Evolutionary conservation across 1,140 invertebrate genomes (phyloP).

Genomic region (Plutomurus gul): DNA sequence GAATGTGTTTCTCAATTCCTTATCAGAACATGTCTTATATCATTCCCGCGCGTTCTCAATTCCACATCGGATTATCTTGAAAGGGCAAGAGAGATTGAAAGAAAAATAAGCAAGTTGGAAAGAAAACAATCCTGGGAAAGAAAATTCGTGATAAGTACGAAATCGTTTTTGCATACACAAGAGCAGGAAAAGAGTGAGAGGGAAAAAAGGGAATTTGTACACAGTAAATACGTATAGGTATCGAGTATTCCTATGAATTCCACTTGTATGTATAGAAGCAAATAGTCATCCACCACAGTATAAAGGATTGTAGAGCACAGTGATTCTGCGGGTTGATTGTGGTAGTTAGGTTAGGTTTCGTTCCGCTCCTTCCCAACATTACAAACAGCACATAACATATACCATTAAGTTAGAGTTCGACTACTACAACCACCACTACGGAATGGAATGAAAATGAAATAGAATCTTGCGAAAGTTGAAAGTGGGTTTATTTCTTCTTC

Average conservation of each 20-base stretch:
- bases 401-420: background rate
- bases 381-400: too few species aligned
- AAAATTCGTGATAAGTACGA: background rate
- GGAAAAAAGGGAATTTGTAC: too few species aligned
- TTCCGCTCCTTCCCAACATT: background rate
- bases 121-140: background rate
- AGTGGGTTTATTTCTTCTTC: constrained; percentile 27
- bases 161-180: constrained; percentile 1
- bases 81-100: constrained; percentile 21
- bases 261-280: too few species aligned
- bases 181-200: background rate
- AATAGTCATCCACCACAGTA: too few species aligned
- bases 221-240: too few species aligned
- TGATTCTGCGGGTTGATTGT: background rate
- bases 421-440: background rate
- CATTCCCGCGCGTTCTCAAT: background rate
- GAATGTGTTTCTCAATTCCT: background rate
- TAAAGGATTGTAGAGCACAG: too few species aligned
- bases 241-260: too few species aligned
- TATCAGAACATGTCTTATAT: background rate
- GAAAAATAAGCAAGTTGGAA: background rate
- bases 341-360: background rate
- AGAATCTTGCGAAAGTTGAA: background rate
- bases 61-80: constrained; percentile 9
- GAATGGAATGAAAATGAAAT: constrained; percentile 15